Evolutionary conservation across 2,797 vertebrate genomes (phyloP), one percentile per base, ranked within the genome.

Genomic region (Chaenodraco wilsoni): DNA sequence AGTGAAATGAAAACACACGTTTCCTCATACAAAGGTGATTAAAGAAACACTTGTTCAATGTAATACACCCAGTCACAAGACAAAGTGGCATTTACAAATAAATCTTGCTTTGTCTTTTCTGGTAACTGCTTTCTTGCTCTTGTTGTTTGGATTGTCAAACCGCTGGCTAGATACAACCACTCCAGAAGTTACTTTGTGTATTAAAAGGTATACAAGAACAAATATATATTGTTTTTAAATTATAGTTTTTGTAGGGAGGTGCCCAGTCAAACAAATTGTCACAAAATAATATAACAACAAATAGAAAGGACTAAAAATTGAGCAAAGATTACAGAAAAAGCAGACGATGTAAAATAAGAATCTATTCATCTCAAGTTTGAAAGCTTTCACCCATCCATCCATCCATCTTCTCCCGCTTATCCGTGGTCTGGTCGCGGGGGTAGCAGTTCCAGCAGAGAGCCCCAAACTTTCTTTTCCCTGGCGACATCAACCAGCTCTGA

Each of bases 341-440:
- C 19, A 37, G 56, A 52, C 57, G 59, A 9, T 57, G 64, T 41
- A 55, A 44, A 73, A 76, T 54, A 65, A 65, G 13, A 5, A 16
- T 46, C 49, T 27, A 73, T 78, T 82, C 51, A 71, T 78, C 17
- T 68, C 44, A 48, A 55, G 23, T 27, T 59, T 65, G 7, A 37
- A 27, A 63, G 40, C 37, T 78, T 66, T 40, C 16, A 79, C n/a
- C n/a, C n/a, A n/a, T n/a, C n/a, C n/a, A n/a, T n/a, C n/a, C n/a
- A n/a, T n/a, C n/a, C n/a, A n/a, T n/a, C n/a, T n/a, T n/a, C n/a
- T n/a, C n/a, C n/a, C n/a, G n/a, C n/a, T n/a, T n/a, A n/a, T n/a
- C n/a, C n/a, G n/a, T n/a, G n/a, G n/a, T n/a, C n/a, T n/a, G n/a
- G n/a, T n/a, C n/a, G n/a, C n/a, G n/a, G n/a, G n/a, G n/a, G n/a